phyloP scores from a whole-genome alignment of 2,113 vertebrate species.

The Calidris pygmaea region DNA sequence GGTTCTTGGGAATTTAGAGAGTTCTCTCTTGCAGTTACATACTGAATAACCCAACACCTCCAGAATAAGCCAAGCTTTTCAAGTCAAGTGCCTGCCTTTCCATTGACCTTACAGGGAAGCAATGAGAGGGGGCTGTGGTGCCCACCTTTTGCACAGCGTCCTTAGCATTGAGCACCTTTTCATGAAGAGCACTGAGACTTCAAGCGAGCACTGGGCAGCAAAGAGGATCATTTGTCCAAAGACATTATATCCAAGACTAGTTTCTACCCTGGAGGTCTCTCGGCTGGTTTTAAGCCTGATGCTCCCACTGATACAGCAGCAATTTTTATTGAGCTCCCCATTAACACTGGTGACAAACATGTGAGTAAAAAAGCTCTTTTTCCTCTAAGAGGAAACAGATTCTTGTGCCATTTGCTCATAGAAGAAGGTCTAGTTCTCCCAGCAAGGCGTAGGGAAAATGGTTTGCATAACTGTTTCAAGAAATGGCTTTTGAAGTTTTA shows the following conservation, averaged over 20 bases:
- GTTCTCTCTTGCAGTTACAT: not conserved
- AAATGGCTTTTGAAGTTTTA: not conserved
- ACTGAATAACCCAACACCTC: not conserved
- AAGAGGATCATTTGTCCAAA: not conserved
- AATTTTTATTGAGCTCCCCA: not conserved
- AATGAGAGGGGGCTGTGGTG: not conserved
- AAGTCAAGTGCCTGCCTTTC: not conserved
- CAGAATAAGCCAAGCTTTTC: not conserved
- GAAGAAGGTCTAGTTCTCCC: not conserved
- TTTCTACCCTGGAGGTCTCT: not conserved
- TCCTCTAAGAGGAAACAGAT: not conserved
- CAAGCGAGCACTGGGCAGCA: not conserved
- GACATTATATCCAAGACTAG: not conserved
- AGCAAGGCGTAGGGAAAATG: not conserved
- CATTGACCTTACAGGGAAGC: not conserved
- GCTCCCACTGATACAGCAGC: not conserved
- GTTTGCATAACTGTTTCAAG: not conserved
- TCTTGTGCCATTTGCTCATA: not conserved
- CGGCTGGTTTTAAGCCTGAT: not conserved
- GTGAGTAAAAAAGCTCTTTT: not conserved
- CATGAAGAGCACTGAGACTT: not conserved
- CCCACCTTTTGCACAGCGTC: not conserved
- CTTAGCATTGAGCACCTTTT: not conserved
- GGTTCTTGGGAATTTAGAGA: not conserved
- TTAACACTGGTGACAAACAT: not conserved